phyloP scores from a whole-genome alignment of 2,888 invertebrate species.

The Limnephilus marmoratus region DNA sequence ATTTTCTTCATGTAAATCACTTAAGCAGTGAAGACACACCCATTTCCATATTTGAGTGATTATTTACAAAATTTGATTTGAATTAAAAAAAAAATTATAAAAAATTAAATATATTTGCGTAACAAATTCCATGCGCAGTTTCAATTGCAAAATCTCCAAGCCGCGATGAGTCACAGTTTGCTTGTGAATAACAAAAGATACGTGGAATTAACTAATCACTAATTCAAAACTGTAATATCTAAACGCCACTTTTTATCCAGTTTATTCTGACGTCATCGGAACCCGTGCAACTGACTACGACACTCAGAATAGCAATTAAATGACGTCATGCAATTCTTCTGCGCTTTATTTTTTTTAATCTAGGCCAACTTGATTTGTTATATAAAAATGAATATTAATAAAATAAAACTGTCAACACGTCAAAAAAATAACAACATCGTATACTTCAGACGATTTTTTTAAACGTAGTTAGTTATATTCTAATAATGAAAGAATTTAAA shows the following conservation, averaged over 20 bases:
- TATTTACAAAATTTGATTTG: too few species aligned
- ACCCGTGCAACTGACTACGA: not conserved
- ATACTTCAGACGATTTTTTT: too few species aligned
- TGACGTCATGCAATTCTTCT: not conserved
- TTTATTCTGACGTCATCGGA: not conserved
- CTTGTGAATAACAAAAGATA: not conserved
- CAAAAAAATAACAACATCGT: too few species aligned
- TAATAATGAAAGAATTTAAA: not conserved
- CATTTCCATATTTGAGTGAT: too few species aligned
- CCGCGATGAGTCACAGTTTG: too few species aligned
- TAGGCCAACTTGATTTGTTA: not conserved
- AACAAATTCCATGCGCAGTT: too few species aligned
- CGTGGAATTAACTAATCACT: not conserved
- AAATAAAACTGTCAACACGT: not conserved
- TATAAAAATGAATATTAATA: not conserved
- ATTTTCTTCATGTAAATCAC: too few species aligned
- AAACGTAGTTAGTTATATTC: too few species aligned
- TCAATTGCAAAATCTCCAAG: too few species aligned
- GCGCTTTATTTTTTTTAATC: not conserved
- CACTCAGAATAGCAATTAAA: not conserved
- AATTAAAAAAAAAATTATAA: too few species aligned
- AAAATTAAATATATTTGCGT: too few species aligned
- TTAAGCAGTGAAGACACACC: too few species aligned
- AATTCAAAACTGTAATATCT: not conserved
- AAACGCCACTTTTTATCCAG: not conserved